Evolutionary conservation across 37 sponge, comb jelly and placozoan species (phyloP).

Genomic region (Agelas oroides): DNA sequence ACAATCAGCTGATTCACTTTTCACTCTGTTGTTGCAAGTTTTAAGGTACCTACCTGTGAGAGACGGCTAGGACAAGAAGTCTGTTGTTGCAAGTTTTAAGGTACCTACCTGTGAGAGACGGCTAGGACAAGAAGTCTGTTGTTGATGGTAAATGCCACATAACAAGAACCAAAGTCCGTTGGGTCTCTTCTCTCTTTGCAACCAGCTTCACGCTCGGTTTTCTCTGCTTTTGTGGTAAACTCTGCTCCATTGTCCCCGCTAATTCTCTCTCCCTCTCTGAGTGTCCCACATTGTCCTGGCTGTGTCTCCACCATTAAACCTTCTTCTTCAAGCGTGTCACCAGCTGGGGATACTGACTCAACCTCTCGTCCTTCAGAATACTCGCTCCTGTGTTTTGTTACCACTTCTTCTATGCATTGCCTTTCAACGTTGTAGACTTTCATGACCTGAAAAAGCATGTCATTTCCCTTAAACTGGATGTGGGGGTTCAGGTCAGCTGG

Average conservation of each 20-base stretch:
- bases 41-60: constrained; percentile 15
- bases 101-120: constrained; percentile 7
- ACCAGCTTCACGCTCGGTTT: not conserved
- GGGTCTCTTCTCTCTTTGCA: not conserved
- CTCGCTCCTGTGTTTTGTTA: not conserved
- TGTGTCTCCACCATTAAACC: not conserved
- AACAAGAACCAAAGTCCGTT: constrained; percentile 25
- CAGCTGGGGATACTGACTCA: no score
- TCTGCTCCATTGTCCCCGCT: not conserved
- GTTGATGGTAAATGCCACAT: constrained; percentile 24
- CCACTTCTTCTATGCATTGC: no score
- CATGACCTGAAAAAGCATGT: not conserved
- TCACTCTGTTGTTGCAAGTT: no score
- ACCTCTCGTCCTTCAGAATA: constrained; percentile 5
- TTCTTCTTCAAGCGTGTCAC: not conserved
- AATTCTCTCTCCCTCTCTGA: not conserved
- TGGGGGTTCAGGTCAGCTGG: not conserved
- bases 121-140: constrained; percentile 13
- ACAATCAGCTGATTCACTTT: no score
- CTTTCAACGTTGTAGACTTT: not conserved
- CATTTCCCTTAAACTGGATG: constrained; percentile 19
- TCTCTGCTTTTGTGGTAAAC: not conserved
- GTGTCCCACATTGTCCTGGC: not conserved
- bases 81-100: no score
- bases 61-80: constrained; percentile 9